Evolutionary conservation across 2,888 invertebrate species (phyloP).

Genomic region (Megamerina dolium): DNA sequence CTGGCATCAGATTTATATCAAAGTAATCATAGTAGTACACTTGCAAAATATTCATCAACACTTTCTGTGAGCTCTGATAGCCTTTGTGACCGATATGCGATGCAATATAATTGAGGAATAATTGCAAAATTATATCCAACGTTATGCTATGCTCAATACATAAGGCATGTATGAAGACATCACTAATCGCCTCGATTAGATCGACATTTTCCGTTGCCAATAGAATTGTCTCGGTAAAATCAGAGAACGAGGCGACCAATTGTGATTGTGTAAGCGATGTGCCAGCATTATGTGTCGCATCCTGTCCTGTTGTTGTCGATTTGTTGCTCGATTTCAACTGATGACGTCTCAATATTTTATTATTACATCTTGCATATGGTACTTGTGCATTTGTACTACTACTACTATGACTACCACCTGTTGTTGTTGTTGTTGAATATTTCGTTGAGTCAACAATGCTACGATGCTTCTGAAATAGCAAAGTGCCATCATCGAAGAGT

Average conservation of each 20-base stretch:
- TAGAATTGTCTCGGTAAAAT: slow-evolving; percentile 44
- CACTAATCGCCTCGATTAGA: slow-evolving; percentile 43
- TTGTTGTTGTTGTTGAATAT: slow-evolving; percentile 15
- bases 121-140: slow-evolving; percentile 49
- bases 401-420: neutral
- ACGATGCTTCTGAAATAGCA: slow-evolving; percentile 29
- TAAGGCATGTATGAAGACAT: slow-evolving; percentile 43
- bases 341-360: too few species aligned
- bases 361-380: too few species aligned
- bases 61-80: slow-evolving; percentile 48
- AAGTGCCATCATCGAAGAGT: slow-evolving; percentile 42
- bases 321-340: neutral
- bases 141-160: slow-evolving; percentile 43
- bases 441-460: slow-evolving; percentile 18
- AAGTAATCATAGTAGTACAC: slow-evolving; percentile 50
- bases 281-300: neutral
- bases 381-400: too few species aligned
- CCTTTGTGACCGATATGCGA: slow-evolving; percentile 58
- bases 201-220: slow-evolving; percentile 36
- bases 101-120: slow-evolving; percentile 62
- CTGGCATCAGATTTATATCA: slow-evolving; percentile 36
- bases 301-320: neutral
- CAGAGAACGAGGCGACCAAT: slow-evolving; percentile 41
- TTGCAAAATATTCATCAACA: slow-evolving; percentile 53
- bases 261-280: slow-evolving; percentile 4